Evolutionary conservation across 2,888 invertebrate species (phyloP).

Genomic region (Caenorhabditis becei): DNA sequence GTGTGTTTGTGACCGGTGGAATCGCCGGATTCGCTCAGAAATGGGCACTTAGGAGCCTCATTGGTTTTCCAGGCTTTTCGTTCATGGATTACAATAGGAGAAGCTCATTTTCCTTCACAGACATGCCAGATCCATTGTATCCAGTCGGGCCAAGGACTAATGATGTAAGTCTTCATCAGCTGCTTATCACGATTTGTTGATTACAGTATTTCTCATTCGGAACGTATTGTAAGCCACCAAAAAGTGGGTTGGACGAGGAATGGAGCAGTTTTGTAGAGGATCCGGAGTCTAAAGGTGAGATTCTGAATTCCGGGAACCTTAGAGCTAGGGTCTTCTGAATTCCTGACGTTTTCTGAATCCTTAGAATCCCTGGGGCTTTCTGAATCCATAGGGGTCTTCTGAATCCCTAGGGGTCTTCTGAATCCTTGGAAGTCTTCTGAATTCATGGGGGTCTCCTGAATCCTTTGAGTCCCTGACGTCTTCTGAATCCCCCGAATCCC

Average conservation of each 20-base stretch:
- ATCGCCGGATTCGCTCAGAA: constrained; percentile 50
- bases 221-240: constrained; percentile 42
- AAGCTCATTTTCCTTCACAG: constrained; percentile 52
- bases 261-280: constrained; percentile 39
- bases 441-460: too few species aligned
- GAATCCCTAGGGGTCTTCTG: too few species aligned
- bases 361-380: too few species aligned
- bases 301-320: too few species aligned
- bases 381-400: too few species aligned
- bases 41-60: constrained; percentile 50
- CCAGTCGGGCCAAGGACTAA: constrained; percentile 56
- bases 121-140: constrained; percentile 61
- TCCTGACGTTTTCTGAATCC: too few species aligned
- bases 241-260: constrained; percentile 19
- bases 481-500: too few species aligned
- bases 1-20: constrained; percentile 31
- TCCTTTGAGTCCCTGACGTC: too few species aligned
- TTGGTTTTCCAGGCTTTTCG: constrained; percentile 51
- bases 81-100: constrained; percentile 50
- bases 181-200: constrained; percentile 5
- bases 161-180: constrained; percentile 41
- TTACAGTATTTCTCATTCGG: constrained; percentile 57
- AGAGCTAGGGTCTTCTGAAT: too few species aligned
- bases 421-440: too few species aligned
- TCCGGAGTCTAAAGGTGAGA: constrained; percentile 40